Evolutionary conservation across 2,113 vertebrate species (phyloP).

Genomic region (Camelus dromedarius): DNA sequence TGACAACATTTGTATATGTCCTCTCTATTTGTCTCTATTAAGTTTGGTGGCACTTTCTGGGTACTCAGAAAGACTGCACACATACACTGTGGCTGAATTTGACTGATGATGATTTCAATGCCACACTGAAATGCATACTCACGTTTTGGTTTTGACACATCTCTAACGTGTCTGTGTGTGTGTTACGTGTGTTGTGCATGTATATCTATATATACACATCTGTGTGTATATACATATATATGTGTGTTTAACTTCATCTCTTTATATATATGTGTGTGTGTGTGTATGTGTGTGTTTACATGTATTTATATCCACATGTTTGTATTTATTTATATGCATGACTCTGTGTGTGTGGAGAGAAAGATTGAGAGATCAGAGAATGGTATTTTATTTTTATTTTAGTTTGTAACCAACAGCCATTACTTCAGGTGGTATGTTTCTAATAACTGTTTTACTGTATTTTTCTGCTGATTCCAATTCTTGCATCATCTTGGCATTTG

Average conservation of each 20-base stretch:
- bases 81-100: background rate
- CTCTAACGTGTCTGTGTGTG: background rate
- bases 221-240: background rate
- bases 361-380: background rate
- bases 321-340: background rate
- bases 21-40: background rate
- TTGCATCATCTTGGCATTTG: background rate
- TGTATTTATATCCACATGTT: background rate
- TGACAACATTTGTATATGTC: background rate
- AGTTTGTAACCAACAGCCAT: background rate
- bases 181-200: no score
- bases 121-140: background rate
- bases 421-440: background rate
- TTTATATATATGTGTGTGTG: background rate
- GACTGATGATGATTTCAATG: background rate
- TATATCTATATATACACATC: background rate
- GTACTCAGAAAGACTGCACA: background rate
- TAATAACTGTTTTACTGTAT: background rate
- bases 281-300: background rate
- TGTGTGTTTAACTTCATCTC: background rate
- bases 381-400: background rate
- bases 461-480: background rate
- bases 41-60: background rate
- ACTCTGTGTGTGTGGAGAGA: background rate
- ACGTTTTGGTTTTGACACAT: background rate